Evolutionary conservation across 2,797 vertebrate genomes (phyloP).

Genomic region (Nannoperca australis): DNA sequence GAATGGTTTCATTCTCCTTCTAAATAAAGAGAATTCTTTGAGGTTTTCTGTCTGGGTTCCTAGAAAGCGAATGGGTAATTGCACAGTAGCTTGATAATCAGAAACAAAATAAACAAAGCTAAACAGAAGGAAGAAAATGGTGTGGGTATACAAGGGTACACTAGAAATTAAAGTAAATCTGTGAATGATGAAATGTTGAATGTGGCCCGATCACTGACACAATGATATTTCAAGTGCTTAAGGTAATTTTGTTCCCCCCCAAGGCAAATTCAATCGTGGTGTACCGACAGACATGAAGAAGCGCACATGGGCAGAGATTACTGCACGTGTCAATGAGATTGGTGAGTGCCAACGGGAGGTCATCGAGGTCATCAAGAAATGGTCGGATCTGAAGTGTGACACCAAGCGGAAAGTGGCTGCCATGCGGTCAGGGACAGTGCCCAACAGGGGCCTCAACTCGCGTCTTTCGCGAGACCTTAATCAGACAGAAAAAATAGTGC

Average conservation of each 20-base stretch:
- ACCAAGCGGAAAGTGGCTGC: slow-evolving; percentile 86
- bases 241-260: neutral
- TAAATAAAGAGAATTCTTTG: neutral
- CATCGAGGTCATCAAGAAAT: slow-evolving; percentile 88
- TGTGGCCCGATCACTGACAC: neutral
- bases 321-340: slow-evolving; percentile 85
- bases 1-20: neutral
- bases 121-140: neutral
- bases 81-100: neutral
- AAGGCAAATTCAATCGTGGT: slow-evolving; percentile 86
- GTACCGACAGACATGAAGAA: slow-evolving; percentile 84
- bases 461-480: slow-evolving; percentile 81
- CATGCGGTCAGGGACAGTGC: slow-evolving; percentile 76
- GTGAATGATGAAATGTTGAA: neutral
- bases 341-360: slow-evolving; percentile 86
- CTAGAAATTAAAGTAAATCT: neutral
- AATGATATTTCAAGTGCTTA: neutral
- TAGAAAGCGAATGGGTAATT: neutral
- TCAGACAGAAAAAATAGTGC: slow-evolving; percentile 84
- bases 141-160: neutral
- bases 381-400: slow-evolving; percentile 88
- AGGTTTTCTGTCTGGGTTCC: neutral
- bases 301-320: slow-evolving; percentile 86
- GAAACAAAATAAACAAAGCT: neutral
- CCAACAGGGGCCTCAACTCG: slow-evolving; percentile 73